These are phyloP conservation scores for Mustela lutreola DNA, from an alignment of 2,113 vertebrate species.

Conservation along the genomic window DNA sequence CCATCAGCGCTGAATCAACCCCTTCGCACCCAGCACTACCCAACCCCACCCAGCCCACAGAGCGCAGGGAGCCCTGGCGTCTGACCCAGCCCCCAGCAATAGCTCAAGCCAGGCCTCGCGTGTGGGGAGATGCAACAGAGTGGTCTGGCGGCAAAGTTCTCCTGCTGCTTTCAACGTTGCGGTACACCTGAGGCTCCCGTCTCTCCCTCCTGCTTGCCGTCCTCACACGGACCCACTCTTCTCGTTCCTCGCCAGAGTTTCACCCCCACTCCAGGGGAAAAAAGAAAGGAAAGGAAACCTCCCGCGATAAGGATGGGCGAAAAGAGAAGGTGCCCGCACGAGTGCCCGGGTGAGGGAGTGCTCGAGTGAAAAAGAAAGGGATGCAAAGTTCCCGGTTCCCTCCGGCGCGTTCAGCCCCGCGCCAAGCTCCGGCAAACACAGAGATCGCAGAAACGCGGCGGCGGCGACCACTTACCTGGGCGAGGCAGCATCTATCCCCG, in stretches of 20 bases:
- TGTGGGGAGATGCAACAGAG: slow-evolving; percentile 72
- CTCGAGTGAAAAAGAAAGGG: slow-evolving; percentile 53
- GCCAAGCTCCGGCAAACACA: background rate
- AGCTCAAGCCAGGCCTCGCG: slow-evolving; percentile 13
- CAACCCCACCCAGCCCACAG: slow-evolving; percentile 48
- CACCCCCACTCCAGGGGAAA: background rate
- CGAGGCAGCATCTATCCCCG: slow-evolving; percentile 88
- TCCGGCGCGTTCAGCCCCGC: slow-evolving; percentile 1
- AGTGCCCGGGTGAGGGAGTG: slow-evolving; percentile 36
- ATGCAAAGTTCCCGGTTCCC: slow-evolving; percentile 74
- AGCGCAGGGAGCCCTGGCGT: background rate
- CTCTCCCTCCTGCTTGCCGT: background rate
- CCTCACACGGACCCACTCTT: background rate
- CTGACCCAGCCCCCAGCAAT: slow-evolving; percentile 25
- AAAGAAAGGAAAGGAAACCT: slow-evolving; percentile 28
- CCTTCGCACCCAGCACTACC: background rate
- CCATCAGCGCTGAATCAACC: background rate
- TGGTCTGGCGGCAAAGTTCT: slow-evolving; percentile 86
- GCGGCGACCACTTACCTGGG: slow-evolving; percentile 86
- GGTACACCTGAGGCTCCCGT: background rate
- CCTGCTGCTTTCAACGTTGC: slow-evolving; percentile 60
- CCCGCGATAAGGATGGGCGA: background rate
- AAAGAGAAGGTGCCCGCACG: background rate
- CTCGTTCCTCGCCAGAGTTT: slow-evolving; percentile 37
- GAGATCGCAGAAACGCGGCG: background rate